Base-by-base conservation (phyloP, 2,113 vertebrate species). In the Chrysochloris asiatica region DNA sequence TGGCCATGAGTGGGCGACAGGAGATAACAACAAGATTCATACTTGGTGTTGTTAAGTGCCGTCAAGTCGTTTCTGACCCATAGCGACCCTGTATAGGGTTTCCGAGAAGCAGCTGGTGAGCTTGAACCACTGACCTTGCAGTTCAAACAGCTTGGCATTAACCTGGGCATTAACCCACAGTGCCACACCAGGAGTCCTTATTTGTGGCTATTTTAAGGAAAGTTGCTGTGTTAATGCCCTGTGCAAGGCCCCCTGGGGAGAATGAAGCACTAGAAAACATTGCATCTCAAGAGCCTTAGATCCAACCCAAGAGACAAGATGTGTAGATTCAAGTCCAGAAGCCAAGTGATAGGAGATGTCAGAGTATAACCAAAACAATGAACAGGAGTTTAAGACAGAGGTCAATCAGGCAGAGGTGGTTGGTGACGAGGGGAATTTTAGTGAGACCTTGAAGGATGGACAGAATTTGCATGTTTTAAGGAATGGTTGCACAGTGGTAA, bases 231-330 rank as follows among this genome's bases (percentile, higher is more conserved):
- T 54, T 87, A 43, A 48, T 48, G 33, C 52, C 81, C 47, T 54
- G 9, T 11, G 8, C 36, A 10, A 43, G 48, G n/a, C 12, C 85
- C 21, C 6, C 0, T 2, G 0, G 54, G 19, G 14, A 17, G 3
- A 67, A 48, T 5, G 48, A 86, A 59, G 47, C 41, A n/a, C 22
- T 28, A 30, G 11, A 24, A 56, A 33, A n/a, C 7, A 1, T 6
- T 24, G 4, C 50, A 28, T 71, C 26, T 72, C 16, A 0, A n/a
- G 9, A 43, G 56, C n/a, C 47, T 54, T 47, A 45, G 45, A 24
- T 26, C 41, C 61, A 41, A 11, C n/a, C 45, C 11, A 24, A 69
- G 73, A 87, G 67, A 54, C 28, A 8, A 2, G 0, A 5, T 2
- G 22, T 33, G 12, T 41, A 59, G 72, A 63, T 30, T 86, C 65